These are phyloP conservation scores for Mastomys natalensis DNA, from an alignment of 2,113 vertebrate species.

Conservation along the genomic window DNA sequence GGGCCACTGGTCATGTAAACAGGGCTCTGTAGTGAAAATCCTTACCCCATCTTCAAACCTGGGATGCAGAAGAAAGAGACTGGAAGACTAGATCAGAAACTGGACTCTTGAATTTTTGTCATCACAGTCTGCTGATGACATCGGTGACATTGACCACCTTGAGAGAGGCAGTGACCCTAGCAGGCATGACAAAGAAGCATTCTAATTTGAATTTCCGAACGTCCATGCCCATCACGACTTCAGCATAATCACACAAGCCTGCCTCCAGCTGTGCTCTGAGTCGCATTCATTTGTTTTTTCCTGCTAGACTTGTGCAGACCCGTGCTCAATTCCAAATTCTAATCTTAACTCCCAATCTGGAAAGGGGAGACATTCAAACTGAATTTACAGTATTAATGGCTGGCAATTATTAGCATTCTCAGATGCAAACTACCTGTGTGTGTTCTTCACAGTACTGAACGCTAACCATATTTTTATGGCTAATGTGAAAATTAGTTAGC, in stretches of 20 bases:
- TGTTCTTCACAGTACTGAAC: neutral
- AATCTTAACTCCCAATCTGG: constrained; percentile 56
- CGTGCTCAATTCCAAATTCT: constrained; percentile 61
- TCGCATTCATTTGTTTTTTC: constrained; percentile 69
- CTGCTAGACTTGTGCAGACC: constrained; percentile 64
- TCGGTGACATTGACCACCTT: neutral
- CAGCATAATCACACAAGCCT: constrained; percentile 74
- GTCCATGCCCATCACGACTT: constrained; percentile 31
- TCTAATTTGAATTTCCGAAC: constrained; percentile 46
- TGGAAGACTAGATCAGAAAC: neutral
- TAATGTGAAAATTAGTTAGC: constrained; percentile 10
- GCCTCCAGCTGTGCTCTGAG: constrained; percentile 74
- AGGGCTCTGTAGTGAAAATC: neutral
- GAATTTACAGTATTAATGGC: constrained; percentile 65
- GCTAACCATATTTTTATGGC: neutral
- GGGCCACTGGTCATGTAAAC: neutral
- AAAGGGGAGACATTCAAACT: constrained; percentile 67
- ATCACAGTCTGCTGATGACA: neutral
- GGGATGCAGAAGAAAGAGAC: constrained; percentile 1
- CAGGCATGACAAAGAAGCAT: constrained; percentile 29
- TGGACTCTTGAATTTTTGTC: constrained; percentile 19
- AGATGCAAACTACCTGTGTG: constrained; percentile 33
- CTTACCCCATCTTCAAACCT: neutral
- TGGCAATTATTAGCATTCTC: constrained; percentile 58
- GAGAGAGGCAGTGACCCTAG: neutral